Evolutionary conservation across 2,113 vertebrate genomes (phyloP).

Genomic region (Oophaga pumilio): DNA sequence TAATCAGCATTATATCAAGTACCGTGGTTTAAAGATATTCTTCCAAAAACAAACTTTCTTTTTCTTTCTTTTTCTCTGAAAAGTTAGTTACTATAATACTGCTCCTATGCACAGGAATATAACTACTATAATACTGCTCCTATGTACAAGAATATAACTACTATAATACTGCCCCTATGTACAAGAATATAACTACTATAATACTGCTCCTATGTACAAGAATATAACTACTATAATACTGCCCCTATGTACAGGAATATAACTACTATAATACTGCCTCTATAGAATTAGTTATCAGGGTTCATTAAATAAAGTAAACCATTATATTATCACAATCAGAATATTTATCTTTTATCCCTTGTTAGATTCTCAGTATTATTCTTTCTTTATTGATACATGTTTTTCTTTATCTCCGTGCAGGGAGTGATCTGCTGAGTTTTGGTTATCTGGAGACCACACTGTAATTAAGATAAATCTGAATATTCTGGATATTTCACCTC

Average conservation of each 20-base stretch:
- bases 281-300: not conserved
- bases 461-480: not conserved
- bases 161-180: not conserved
- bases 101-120: not conserved
- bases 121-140: not conserved
- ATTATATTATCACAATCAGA: not conserved
- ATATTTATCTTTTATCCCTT: not conserved
- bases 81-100: not conserved
- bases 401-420: not conserved
- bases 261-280: not conserved
- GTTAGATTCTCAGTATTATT: not conserved
- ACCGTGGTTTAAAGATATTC: not conserved
- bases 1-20: not conserved
- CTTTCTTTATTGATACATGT: not conserved
- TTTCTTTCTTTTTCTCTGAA: too few relatives aligned
- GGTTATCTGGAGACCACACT: not conserved
- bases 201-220: not conserved
- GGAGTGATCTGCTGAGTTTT: not conserved
- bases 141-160: not conserved
- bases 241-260: not conserved
- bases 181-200: not conserved
- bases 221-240: conserved; percentile 5
- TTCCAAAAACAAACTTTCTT: not conserved
- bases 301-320: not conserved
- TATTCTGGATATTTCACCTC: not conserved